Base-by-base conservation (phyloP, 2,797 vertebrate genomes). In the Phataginus tricuspis region DNA sequence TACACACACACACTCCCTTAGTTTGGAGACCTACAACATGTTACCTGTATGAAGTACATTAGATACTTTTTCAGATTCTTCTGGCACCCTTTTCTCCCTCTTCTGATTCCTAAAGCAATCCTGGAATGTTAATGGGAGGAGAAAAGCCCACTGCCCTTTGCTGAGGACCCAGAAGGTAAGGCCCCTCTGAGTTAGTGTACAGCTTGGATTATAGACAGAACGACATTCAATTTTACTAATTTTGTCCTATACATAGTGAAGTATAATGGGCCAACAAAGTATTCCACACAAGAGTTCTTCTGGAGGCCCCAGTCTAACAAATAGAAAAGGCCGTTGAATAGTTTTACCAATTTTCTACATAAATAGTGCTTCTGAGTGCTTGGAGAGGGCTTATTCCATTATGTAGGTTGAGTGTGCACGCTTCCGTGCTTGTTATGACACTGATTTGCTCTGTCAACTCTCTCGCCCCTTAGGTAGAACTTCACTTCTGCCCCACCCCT, bases 381-480 rank as follows among this genome's bases (percentile, higher is more conserved):
- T 72, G 19, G 11, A 71, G 72, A 86, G 39, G 80, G 6, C 55
- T 49, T 27, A 5, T 90, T 68, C 23, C 59, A 4, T 71, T 49
- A 25, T 37, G 7, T 13, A 53, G n/a, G 39, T 37, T 34, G 88
- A 80, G 5, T 37, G 4, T 31, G 34, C 2, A 21, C 5, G 16
- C 23, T 57, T 13, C 23, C 29, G 0, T 23, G 7, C 23, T 39
- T 45, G 64, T 55, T 34, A 51, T n/a, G 31, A 37, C 96, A 74
- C 89, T 71, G 61, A 51, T 91, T 85, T 89, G 51, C 34, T 93
- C 86, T 80, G 66, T 83, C 90, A 91, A 2, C 31, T 34, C 45
- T 72, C 82, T 77, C 29, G 3, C 31, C 88, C 25, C 34, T 39
- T 8, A 53, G 51, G 85, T 91, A 39, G 86, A 89, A 57, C 23